Evolutionary conservation across 2,113 vertebrate genomes (phyloP).

Genomic region (Dasyornis broadbenti): DNA sequence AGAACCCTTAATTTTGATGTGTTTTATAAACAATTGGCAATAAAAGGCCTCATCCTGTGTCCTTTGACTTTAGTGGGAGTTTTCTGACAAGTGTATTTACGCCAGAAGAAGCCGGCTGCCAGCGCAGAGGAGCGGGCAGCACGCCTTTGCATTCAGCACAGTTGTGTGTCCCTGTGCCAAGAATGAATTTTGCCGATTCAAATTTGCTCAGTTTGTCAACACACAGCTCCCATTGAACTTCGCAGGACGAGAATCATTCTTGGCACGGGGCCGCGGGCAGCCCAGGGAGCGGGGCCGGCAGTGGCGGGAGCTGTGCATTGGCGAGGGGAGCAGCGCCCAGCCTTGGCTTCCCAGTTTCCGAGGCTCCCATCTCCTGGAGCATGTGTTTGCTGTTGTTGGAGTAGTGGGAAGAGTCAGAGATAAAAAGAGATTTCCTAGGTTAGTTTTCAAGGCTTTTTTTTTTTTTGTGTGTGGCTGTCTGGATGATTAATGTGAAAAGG

Average conservation of each 20-base stretch:
- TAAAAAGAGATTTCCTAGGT: slow-evolving; percentile 57
- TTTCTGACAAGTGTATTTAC: not conserved
- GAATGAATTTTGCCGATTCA: slow-evolving; percentile 25
- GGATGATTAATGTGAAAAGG: slow-evolving; percentile 77
- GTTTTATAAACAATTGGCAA: slow-evolving; percentile 48
- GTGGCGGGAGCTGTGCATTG: not conserved
- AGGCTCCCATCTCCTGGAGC: not conserved
- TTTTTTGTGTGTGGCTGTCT: slow-evolving; percentile 54
- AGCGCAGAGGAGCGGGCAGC: not conserved
- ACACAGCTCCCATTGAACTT: slow-evolving; percentile 14
- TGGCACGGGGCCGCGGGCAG: slow-evolving; percentile 17
- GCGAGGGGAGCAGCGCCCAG: not conserved
- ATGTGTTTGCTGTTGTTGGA: not conserved
- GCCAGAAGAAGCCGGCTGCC: not conserved
- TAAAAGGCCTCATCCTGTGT: slow-evolving; percentile 11
- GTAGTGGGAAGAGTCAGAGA: not conserved
- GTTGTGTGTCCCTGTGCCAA: not conserved
- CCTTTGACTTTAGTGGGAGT: not conserved
- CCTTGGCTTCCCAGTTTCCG: not conserved
- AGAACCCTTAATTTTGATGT: slow-evolving; percentile 34
- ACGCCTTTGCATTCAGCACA: not conserved
- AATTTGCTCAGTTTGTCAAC: slow-evolving; percentile 44
- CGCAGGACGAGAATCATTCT: not conserved
- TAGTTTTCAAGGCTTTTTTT: slow-evolving; percentile 37
- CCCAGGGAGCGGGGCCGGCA: not conserved